A percentile compares a stretch with the other conserved stretches of the same genome.
Conservation (phyloP, 2,888 invertebrate genomes). For the Branchellion lobata region DNA sequence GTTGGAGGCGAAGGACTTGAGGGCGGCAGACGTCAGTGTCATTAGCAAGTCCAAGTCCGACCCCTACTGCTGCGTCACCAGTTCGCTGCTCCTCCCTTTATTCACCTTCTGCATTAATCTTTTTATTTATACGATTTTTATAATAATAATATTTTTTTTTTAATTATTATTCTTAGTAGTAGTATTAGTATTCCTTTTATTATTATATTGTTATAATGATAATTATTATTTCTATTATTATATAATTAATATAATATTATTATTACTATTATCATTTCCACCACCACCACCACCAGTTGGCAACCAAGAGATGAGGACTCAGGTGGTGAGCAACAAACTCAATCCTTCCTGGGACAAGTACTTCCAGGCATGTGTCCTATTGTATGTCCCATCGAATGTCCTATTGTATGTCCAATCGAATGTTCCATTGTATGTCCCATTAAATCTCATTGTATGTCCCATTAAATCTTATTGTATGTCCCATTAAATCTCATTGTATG, state of each 20-base stretch:
- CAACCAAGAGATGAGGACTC: conserved; percentile 87
- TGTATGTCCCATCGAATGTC: no score
- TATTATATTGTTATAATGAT: conserved; percentile 20
- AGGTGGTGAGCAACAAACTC: conserved; percentile 87
- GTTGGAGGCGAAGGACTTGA: conserved; percentile 88
- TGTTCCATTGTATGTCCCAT: no score
- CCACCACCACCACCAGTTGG: conserved; percentile 69
- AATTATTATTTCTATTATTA: neutral
- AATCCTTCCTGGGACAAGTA: conserved; percentile 96
- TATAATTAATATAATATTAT: neutral
- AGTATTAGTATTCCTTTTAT: neutral
- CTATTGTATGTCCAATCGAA: no score
- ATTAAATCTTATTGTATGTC: no score
- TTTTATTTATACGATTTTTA: neutral
- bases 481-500: no score
- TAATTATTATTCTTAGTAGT: conserved; percentile 1
- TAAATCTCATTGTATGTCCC: no score
- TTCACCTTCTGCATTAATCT: neutral
- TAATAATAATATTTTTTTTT: neutral
- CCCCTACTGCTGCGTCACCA: conserved; percentile 74
- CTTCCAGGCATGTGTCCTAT: conserved; percentile 77
- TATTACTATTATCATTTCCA: conserved; percentile 11
- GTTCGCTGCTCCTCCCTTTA: neutral
- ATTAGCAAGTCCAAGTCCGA: conserved; percentile 94
- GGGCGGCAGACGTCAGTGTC: conserved; percentile 91